Evolutionary conservation across 2,888 invertebrate genomes (phyloP), one percentile per base, ranked within the genome.

Genomic region (Litoditis marina): DNA sequence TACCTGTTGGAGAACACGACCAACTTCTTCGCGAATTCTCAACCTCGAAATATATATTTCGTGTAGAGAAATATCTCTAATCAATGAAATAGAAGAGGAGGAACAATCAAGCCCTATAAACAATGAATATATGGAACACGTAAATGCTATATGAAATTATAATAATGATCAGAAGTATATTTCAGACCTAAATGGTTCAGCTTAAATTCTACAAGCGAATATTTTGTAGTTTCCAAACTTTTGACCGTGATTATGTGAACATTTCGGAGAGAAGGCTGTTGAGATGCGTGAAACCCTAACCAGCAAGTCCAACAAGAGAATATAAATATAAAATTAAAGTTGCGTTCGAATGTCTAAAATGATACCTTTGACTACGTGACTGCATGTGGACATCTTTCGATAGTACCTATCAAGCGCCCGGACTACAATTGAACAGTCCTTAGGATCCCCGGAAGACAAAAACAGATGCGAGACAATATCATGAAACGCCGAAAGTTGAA

Each of bases 341-440:
- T 16, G 22, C 28, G n/a, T 1, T 1, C 32, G 11, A 53, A 53
- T 42, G 8, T 44, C n/a, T 59, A 1, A 6, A 16, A 57, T 39
- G 28, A 2, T 46, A 69, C 69, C 66, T 34, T 66, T 63, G 27
- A 71, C 65, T 1, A 73, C 65, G 47, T 71, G 69, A 1, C 63
- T 53, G 52, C 71, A 71, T 0, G 73, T 70, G 13, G 69, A 70
- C 27, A 80, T 74, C 60, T 78, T 79, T 13, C 82, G 69, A 60
- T 78, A 82, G 59, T 80, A 79, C 50, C 82, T 58, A 65, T 83
- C 83, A 44, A 83, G 66, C 2, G 83, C 81, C 19, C 80, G 64
- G 8, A 80, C 81, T 8, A 79, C 74, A 28, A 82, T 67, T 11
- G 76, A 75, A 39, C 77, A 78, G 39, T 80, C 82, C 7, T 74